These are phyloP conservation scores for Oxycera nigricornis DNA, from an alignment of 2,888 invertebrate genomes.

Conservation along the genomic window DNA sequence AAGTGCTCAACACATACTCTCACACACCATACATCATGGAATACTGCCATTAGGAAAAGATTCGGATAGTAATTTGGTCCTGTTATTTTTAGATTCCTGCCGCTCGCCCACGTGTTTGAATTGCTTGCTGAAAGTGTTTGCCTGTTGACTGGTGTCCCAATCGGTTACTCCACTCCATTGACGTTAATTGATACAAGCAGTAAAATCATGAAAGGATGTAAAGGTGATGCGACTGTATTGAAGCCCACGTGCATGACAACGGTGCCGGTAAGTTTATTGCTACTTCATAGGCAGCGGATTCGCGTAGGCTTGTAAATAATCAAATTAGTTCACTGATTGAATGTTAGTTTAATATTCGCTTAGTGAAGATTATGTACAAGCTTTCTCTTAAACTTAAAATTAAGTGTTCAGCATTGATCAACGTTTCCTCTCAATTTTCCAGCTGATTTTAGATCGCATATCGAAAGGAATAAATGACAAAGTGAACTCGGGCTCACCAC, in stretches of 20 bases:
- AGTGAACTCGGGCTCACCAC: conserved; percentile 79
- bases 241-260: conserved; percentile 94
- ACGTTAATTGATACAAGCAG: conserved; percentile 93
- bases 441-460: conserved; percentile 96
- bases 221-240: conserved; percentile 91
- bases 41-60: no score
- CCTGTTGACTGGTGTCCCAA: conserved; percentile 83
- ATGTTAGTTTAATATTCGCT: no score
- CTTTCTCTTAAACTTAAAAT: no score
- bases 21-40: neutral
- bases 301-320: no score
- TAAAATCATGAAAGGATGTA: conserved; percentile 93
- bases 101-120: conserved; percentile 96
- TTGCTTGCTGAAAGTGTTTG: conserved; percentile 89
- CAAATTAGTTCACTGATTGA: no score
- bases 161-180: conserved; percentile 95
- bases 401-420: no score
- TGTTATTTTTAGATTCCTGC: conserved; percentile 74
- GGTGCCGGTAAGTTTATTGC: conserved; percentile 81
- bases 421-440: conserved; percentile 49
- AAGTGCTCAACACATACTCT: conserved; percentile 39
- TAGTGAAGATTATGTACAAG: no score
- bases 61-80: no score
- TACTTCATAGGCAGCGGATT: no score
- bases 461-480: conserved; percentile 97